Evolutionary conservation across 2,113 vertebrate genomes (phyloP), one percentile per base, ranked within the genome.

Genomic region (Onychorhynchus coronatus): DNA sequence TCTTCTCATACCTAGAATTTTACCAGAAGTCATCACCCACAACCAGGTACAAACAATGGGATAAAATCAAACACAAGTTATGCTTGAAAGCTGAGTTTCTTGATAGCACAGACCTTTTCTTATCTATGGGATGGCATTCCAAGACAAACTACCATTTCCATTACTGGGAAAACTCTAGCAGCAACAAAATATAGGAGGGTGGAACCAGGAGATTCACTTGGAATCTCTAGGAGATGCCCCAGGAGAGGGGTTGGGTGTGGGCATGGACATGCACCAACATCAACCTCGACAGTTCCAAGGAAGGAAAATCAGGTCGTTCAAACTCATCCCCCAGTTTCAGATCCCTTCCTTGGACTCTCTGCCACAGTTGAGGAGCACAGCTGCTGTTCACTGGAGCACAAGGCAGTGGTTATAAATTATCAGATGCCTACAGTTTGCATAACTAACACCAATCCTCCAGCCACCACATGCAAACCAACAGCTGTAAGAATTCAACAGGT

Each of bases 101-200:
- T 2, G 7, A 28, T 1, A 55, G 42, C 1, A 1, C 4, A 28
- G 30, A 62, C 22, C 25, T 58, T 58, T 14, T 58, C 33, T 88
- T 4, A 14, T 1, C 30, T 33, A 4, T 1, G 42, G 12, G 0
- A 12, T 0, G 11, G 20, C 31, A 31, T 35, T 58, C 37, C 44
- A 70, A 22, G 13, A n/a, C 30, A 56, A 94, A 61, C 18, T 2
- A 5, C 4, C 6, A 37, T 17, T 85, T 14, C 58, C 33, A 21
- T 6, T 53, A 37, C 33, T 35, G 58, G 28, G 52, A 70, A 14
- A 1, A 35, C 31, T 15, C 12, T 11, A 52, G 33, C 24, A 84
- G 50, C 21, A 35, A 25, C 22, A 39, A 37, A 66, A 66, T 0
- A 6, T 0, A 19, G 14, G n/a, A 42, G 7, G 12, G 18, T 3